A percentile compares a stretch with the other conserved stretches of the same genome.
phyloP scores from a whole-genome alignment of 2,888 invertebrate genomes.

The Melanargia galathea region DNA sequence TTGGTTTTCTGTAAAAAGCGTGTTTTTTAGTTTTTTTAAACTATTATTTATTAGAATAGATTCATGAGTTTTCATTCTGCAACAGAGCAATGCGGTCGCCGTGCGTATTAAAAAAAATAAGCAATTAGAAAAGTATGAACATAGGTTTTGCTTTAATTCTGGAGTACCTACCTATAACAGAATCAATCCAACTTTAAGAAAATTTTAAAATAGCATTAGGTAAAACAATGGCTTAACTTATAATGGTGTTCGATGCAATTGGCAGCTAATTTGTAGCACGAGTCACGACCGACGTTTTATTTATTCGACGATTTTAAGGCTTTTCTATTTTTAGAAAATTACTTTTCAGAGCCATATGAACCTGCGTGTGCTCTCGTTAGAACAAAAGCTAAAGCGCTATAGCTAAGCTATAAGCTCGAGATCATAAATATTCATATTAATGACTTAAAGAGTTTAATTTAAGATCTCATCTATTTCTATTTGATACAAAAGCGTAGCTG shows the following conservation, averaged over 20 bases:
- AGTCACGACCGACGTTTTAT: conserved; percentile 59
- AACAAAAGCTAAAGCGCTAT: background rate
- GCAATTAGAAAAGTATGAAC: conserved; percentile 2
- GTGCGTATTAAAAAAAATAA: background rate
- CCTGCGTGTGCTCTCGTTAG: background rate
- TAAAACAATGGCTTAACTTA: conserved; percentile 76
- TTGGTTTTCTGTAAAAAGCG: too few species aligned
- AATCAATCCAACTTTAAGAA: conserved; percentile 60
- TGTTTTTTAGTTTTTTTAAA: too few species aligned
- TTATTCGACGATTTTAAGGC: conserved; percentile 68
- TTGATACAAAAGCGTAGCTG: background rate
- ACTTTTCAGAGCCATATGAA: conserved; percentile 10
- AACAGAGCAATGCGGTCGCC: background rate
- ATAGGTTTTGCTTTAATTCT: background rate
- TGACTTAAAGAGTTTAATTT: background rate
- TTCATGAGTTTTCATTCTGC: background rate
- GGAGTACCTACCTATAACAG: conserved; percentile 42
- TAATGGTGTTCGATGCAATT: conserved; percentile 79
- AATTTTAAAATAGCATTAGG: conserved; percentile 66
- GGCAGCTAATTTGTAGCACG: conserved; percentile 77
- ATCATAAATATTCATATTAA: background rate
- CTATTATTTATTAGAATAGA: too few species aligned
- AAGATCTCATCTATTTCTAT: conserved; percentile 11
- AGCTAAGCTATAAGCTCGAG: too few species aligned
- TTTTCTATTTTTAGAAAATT: conserved; percentile 53